Conservation (phyloP, 1,140 invertebrate species). For the Lepidostoma basale region DNA sequence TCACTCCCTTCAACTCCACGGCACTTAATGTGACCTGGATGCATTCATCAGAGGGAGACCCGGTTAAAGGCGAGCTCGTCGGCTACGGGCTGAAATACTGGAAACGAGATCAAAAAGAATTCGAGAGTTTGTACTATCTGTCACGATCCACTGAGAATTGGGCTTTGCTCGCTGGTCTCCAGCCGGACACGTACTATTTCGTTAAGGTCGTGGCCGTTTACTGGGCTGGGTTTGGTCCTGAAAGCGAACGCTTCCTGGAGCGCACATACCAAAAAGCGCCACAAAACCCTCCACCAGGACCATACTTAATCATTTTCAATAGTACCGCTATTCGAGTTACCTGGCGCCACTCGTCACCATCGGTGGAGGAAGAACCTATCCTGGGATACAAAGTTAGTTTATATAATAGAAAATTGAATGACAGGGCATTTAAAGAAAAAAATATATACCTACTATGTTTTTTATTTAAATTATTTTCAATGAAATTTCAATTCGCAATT, state of each 20-base stretch:
- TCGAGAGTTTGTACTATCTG: constrained; percentile 84
- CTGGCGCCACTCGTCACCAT: constrained; percentile 92
- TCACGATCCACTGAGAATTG: constrained; percentile 80
- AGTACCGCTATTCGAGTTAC: constrained; percentile 85
- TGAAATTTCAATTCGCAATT: neutral
- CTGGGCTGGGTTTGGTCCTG: constrained; percentile 91
- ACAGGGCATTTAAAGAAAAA: too few relatives aligned
- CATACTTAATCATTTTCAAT: constrained; percentile 80
- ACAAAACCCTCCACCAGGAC: constrained; percentile 89
- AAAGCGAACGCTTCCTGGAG: constrained; percentile 86
- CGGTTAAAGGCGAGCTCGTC: constrained; percentile 86
- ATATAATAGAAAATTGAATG: too few relatives aligned
- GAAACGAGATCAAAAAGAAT: constrained; percentile 76
- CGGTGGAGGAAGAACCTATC: constrained; percentile 89
- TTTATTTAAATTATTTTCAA: neutral
- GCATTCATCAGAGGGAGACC: constrained; percentile 84
- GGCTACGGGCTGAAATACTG: constrained; percentile 95
- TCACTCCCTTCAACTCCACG: constrained; percentile 92
- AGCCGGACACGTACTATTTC: constrained; percentile 92
- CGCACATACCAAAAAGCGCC: constrained; percentile 90
- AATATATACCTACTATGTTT: too few relatives aligned
- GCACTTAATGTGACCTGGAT: constrained; percentile 90
- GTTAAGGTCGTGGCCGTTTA: constrained; percentile 97
- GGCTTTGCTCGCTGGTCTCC: constrained; percentile 92
- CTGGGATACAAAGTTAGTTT: constrained; percentile 84